Base-by-base conservation (phyloP, 2,797 vertebrate genomes). In the Amblyraja radiata region DNA sequence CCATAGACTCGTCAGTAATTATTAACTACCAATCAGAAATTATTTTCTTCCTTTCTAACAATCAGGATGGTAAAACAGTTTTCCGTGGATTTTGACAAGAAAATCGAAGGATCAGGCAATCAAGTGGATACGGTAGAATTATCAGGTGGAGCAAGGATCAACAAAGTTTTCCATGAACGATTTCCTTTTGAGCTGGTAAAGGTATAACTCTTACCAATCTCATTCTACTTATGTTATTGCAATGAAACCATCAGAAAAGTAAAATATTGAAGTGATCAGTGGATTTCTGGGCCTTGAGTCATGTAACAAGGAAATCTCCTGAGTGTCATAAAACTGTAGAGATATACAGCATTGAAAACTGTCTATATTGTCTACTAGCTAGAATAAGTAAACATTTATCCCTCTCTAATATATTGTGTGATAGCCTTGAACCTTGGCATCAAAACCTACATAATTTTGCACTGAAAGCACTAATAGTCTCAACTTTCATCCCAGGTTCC, bases 151-250 rank as follows among this genome's bases (percentile, higher is more conserved):
- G 98, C 98, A 63, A 97, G 97, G 95, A 99, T 99, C 95, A 99
- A 99, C 94, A 97, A 97, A 25, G 97, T 99, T 95, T 99, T 99
- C 95, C 98, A 99, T 2, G 97, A 98, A 93, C 97, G 96, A 74
- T 98, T 99, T 95, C 98, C 98, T 14, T 97, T 99, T 95, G 98
- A 99, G 94, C 97, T 99, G 46, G 98, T 99, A 94, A 99, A 99
- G 98, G 98, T 98, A 96, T 63, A 68, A 68, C 36, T 18, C 8
- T 74, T 93, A 8, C 58, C n/a, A 65, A n/a, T 28, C n/a, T 21
- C 61, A 65, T 91, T 94, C 39, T 39, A 11, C 76, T 54, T 88
- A 32, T 90, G 23, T 63, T 71, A 71, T 21, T 80, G 77, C 18
- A 88, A 32, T 88, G 28, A 65, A 88, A 36, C 63, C 32, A 71